These are phyloP conservation scores for Margaritifera margaritifera DNA, from an alignment of 2,888 invertebrate species.

Conservation along the genomic window DNA sequence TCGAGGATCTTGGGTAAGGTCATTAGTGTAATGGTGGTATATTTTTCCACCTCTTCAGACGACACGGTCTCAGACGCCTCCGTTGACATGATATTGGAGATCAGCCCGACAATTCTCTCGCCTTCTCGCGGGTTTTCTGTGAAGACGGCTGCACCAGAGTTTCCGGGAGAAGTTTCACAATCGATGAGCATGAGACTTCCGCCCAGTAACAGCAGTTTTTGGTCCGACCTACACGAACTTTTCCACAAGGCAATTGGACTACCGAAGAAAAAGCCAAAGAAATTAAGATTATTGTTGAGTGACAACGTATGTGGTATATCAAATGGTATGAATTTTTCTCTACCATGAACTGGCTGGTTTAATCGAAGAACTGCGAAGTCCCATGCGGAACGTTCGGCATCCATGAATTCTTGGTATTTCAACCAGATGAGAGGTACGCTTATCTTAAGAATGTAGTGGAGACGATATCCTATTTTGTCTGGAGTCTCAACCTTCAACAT, in stretches of 20 bases:
- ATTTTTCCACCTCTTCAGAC: conserved; percentile 18
- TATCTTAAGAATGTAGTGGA: conserved; percentile 59
- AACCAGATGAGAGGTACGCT: conserved; percentile 58
- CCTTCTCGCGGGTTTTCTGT: conserved; percentile 48
- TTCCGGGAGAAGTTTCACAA: conserved; percentile 60
- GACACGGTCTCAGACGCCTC: conserved; percentile 18
- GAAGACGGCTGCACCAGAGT: conserved; percentile 64
- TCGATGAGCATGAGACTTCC: conserved; percentile 57
- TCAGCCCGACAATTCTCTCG: conserved; percentile 58
- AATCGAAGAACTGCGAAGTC: conserved; percentile 64
- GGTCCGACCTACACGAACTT: conserved; percentile 50
- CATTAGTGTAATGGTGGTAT: conserved; percentile 57
- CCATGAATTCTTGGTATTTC: conserved; percentile 30
- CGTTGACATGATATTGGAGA: conserved; percentile 55
- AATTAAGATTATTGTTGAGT: conserved; percentile 52
- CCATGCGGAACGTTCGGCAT: conserved; percentile 44
- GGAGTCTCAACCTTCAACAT: conserved; percentile 62
- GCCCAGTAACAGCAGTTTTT: conserved; percentile 43
- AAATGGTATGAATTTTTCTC: conserved; percentile 56
- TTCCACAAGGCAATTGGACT: conserved; percentile 41
- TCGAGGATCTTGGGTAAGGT: conserved; percentile 60
- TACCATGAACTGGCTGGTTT: conserved; percentile 52
- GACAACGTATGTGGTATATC: conserved; percentile 46
- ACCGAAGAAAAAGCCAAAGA: conserved; percentile 52
- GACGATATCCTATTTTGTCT: conserved; percentile 51